Percentiles rank a stretch among this genome's conserved stretches.
These are phyloP conservation scores for Lacanobia wlatinum DNA, from an alignment of 2,888 invertebrate species.

Conservation along the genomic window DNA sequence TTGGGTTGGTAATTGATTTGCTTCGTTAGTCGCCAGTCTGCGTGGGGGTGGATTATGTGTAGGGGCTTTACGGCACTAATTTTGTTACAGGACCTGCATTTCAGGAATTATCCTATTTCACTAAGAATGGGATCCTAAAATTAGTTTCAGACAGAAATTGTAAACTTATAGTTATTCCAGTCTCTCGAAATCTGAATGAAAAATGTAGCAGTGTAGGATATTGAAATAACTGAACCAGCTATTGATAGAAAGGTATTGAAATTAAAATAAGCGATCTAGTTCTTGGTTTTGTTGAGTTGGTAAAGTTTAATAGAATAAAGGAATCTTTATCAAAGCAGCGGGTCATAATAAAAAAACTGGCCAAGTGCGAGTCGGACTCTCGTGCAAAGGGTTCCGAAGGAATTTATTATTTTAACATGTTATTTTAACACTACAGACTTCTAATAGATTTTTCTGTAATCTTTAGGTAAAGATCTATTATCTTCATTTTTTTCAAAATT, in stretches of 20 bases:
- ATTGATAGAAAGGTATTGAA: neutral
- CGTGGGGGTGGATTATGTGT: constrained; percentile 23
- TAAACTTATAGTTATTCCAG: neutral
- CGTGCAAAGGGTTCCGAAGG: too few species aligned
- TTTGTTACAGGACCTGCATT: constrained; percentile 1
- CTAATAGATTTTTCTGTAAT: too few species aligned
- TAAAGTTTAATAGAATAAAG: neutral
- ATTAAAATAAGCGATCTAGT: neutral
- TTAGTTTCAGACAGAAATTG: neutral
- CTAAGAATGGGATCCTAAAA: neutral
- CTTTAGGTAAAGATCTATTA: too few species aligned
- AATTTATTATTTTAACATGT: too few species aligned
- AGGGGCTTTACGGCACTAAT: neutral
- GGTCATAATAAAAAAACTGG: too few species aligned
- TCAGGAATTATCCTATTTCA: neutral
- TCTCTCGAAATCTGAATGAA: neutral
- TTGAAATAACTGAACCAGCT: neutral
- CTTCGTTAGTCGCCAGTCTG: constrained; percentile 21
- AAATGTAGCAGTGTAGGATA: neutral
- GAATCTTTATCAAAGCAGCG: neutral
- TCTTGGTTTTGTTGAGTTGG: neutral
- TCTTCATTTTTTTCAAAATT: too few species aligned
- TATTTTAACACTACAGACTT: too few species aligned
- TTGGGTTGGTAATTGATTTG: constrained; percentile 35
- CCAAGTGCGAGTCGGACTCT: too few species aligned